Conservation (phyloP, 2,888 invertebrate genomes). For the Ichneumoninae sp. region DNA sequence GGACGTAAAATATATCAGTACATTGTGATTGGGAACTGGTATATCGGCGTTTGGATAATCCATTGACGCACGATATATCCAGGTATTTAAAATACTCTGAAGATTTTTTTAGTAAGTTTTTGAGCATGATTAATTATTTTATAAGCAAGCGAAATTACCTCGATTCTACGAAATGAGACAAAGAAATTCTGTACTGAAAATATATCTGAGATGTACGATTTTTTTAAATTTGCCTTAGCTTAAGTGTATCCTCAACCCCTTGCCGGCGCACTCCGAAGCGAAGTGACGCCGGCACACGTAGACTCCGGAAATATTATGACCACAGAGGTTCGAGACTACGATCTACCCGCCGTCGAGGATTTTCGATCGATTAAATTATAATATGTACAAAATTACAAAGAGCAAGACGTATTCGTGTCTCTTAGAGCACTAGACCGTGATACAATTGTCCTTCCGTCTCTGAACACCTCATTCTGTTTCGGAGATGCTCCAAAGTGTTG, state of each 20-base stretch:
- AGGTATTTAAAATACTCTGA: neutral
- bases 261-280: neutral
- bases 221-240: neutral
- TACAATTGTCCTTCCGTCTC: constrained; percentile 88
- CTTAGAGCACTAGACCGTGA: constrained; percentile 87
- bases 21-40: neutral
- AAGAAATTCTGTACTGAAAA: neutral
- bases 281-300: neutral
- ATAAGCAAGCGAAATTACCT: neutral
- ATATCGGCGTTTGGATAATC: too few species aligned
- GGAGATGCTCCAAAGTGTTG: constrained; percentile 93
- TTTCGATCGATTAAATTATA: constrained; percentile 30
- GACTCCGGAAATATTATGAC: neutral
- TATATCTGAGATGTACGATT: neutral
- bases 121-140: neutral
- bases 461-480: constrained; percentile 89
- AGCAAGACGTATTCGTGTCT: constrained; percentile 26
- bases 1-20: constrained; percentile 24
- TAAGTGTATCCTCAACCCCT: neutral
- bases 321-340: neutral
- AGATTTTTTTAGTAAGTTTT: neutral
- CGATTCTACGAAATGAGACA: neutral
- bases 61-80: too few species aligned
- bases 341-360: constrained; percentile 7
- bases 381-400: constrained; percentile 78